Conservation (phyloP, 92 coral and sea anemone species). For the Bergia puertoricense region DNA sequence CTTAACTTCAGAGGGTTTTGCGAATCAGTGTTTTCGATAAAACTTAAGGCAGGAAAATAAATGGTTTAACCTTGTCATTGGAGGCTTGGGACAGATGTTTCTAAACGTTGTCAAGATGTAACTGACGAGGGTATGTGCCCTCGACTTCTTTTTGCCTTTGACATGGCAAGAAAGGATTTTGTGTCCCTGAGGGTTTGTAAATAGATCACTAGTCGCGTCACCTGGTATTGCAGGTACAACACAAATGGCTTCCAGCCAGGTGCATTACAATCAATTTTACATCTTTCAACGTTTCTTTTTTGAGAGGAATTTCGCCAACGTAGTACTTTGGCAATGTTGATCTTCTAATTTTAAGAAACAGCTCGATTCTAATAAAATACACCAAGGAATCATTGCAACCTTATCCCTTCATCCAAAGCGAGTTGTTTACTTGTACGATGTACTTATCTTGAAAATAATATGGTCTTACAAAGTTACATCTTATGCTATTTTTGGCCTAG, state of each 20-base stretch:
- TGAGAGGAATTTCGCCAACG: background rate
- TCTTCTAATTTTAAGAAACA: background rate
- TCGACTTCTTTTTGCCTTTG: background rate
- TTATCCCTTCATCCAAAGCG: background rate
- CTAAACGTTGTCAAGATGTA: background rate
- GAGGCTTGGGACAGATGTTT: background rate
- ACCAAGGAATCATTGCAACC: background rate
- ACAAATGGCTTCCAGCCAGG: conserved; percentile 9
- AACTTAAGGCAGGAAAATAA: background rate
- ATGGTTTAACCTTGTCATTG: no score
- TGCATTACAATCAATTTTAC: background rate
- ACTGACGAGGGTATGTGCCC: background rate
- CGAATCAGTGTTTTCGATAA: background rate
- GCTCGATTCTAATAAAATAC: background rate
- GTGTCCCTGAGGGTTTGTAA: background rate
- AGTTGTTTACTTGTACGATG: background rate
- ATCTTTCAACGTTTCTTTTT: background rate
- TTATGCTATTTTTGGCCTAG: background rate
- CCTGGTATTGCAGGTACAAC: conserved; percentile 22
- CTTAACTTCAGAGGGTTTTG: background rate
- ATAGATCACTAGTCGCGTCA: conserved; percentile 15
- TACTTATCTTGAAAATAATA: background rate
- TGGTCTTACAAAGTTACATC: background rate
- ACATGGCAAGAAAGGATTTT: no score
- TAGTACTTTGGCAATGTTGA: background rate